Evolutionary conservation across 35 echinoderm and acorn worm genomes (phyloP), one percentile per base, ranked within the genome.

Genomic region (Diadema setosum): DNA sequence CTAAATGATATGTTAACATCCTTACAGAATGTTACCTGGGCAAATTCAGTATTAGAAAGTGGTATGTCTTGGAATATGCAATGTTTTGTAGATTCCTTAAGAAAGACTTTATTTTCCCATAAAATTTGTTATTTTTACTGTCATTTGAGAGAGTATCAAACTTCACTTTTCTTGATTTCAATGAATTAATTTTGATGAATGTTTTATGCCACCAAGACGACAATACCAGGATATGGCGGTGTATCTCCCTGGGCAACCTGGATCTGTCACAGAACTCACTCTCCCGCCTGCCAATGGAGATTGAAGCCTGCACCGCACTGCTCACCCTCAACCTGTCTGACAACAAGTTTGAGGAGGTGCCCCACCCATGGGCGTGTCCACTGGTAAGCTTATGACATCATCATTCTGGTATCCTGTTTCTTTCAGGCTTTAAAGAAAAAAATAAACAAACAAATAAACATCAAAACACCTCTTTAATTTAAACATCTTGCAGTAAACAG

Each of bases 291-390:
- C 88, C 88, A 2, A 41, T 58, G 23, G 26, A 78, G 40, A 78
- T 78, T 26, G 73, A 78, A 24, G 73, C 73, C 7, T 78, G 73
- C n/a, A 78, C 73, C 9, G 39, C 73, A 23, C 73, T 78, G 39
- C 24, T 78, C 16, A 78, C 35, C n/a, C 81, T 90, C 5, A 70
- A 45, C 34, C 16, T 90, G 14, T 83, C 80, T 4, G 24, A 46
- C 4, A 90, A 90, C 37, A 12, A 30, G 15, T 61, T 90, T 27
- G 26, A 1, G 26, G 45, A 70, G 46, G 16, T 90, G 17, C 88
- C 88, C 4, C 40, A 34, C 16, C 24, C 88, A 5, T 90, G 88
- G 88, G 57, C 32, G 20, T 84, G 88, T 70, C 88, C 88, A 35
- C 18, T 90, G 80, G 88, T 90, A 90, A 73, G 80, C 40, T 18